Evolutionary conservation across 2,113 vertebrate genomes (phyloP), one percentile per base, ranked within the genome.

Genomic region (Typhlomys cinereus): DNA sequence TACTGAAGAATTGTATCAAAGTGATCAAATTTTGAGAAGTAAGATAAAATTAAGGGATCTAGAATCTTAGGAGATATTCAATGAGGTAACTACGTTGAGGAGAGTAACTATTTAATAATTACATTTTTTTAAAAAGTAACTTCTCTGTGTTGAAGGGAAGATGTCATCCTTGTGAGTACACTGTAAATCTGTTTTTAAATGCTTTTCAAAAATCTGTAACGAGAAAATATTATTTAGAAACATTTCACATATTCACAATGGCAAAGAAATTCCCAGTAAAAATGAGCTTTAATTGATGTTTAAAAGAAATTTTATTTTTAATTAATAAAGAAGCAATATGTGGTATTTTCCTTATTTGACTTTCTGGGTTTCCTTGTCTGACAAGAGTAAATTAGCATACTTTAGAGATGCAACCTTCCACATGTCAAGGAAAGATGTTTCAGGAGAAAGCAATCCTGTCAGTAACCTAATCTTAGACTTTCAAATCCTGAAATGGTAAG

Each of bases 151-250:
- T 57, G 93, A 94, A 89, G 59, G 79, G 85, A 91, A 91, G 54
- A 88, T 89, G 48, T 90, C 44, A 95, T 89, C 59, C 52, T 87
- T 71, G 36, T 95, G 34, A 96, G 64, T 95, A 85, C 44, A 91
- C 59, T 93, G 39, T 78, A 91, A 95, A 92, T 85, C 12, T 81
- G 41, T 85, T 91, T 95, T 95, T 80, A 83, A 96, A 88, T 89
- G 57, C 52, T 94, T 96, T 95, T 95, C 39, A 92, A 90, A n/a
- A 95, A 88, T 80, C 75, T 93, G 64, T 83, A 90, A 48, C 78
- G 91, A 90, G 75, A 84, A 81, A 92, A 78, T 94, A 91, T 85
- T n/a, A 89, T 90, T 92, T 95, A 93, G 73, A 95, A 90, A 11
- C 34, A 82, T 87, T 93, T 92, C 81, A 95, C 48, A 81, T 48